Percentiles rank a stretch among this genome's conserved stretches.
Evolutionary conservation across 2,888 invertebrate species (phyloP).

Genomic region (Cantharis flavilabris): DNA sequence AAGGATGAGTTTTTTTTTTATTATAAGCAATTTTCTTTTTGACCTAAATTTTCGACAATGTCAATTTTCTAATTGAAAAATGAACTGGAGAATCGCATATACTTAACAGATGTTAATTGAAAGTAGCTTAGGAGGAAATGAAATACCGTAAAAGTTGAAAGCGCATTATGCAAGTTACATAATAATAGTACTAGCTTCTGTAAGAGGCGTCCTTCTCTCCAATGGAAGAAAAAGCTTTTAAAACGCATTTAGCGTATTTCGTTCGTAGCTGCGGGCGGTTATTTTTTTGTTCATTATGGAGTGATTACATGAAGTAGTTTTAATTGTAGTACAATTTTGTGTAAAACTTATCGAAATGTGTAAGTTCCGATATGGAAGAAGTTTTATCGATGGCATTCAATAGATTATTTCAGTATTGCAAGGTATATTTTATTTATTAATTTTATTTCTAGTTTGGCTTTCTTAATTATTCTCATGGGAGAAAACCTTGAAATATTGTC

Average conservation of each 20-base stretch:
- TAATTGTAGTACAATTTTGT: neutral
- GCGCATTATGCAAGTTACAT: conserved; percentile 32
- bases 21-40: neutral
- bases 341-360: conserved; percentile 5
- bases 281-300: conserved; percentile 9
- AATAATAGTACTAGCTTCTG: conserved; percentile 28
- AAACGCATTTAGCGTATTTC: conserved; percentile 25
- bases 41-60: neutral
- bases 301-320: neutral
- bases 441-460: neutral
- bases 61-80: neutral
- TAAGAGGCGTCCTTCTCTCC: conserved; percentile 16
- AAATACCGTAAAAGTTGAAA: conserved; percentile 37
- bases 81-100: neutral
- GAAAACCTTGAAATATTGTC: neutral
- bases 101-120: conserved; percentile 24
- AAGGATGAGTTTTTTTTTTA: neutral
- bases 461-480: neutral
- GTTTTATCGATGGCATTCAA: conserved; percentile 11
- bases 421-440: neutral
- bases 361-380: conserved; percentile 10
- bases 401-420: neutral
- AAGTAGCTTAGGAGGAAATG: conserved; percentile 35
- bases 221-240: conserved; percentile 17
- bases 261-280: conserved; percentile 18